A percentile compares a stretch with the other conserved stretches of the same genome.
Conservation (phyloP, 2,113 vertebrate species). For the Collichthys lucidus region DNA sequence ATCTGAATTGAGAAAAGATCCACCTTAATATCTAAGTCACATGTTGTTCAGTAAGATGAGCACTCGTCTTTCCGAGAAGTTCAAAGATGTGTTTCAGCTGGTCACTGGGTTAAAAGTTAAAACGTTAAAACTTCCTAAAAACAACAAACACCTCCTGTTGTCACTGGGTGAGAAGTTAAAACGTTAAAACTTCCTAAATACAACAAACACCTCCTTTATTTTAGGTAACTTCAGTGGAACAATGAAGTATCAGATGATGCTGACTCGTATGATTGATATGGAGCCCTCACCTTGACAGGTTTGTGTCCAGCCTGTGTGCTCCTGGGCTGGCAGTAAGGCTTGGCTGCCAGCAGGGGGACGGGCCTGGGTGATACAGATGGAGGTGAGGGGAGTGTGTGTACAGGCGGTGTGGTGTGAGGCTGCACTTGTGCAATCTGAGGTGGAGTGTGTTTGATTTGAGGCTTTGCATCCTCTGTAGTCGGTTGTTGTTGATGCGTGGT, state of each 20-base stretch:
- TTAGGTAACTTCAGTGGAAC: neutral
- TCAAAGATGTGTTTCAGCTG: neutral
- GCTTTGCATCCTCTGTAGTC: slow-evolving; percentile 61
- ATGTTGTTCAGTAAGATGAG: neutral
- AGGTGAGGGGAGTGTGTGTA: slow-evolving; percentile 72
- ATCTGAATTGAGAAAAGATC: neutral
- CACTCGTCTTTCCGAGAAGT: neutral
- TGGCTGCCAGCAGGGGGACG: slow-evolving; percentile 93
- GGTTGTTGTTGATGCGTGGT: slow-evolving; percentile 59
- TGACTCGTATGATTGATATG: neutral
- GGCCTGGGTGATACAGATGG: slow-evolving; percentile 85
- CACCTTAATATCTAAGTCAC: neutral
- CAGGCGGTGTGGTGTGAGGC: slow-evolving; percentile 61
- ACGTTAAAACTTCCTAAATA: neutral
- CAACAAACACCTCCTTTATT: neutral
- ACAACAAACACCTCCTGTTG: neutral
- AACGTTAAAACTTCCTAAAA: slow-evolving; percentile 1
- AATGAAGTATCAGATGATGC: neutral
- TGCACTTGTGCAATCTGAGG: slow-evolving; percentile 20
- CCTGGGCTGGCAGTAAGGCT: slow-evolving; percentile 93
- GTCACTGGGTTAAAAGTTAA: neutral
- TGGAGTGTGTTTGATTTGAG: slow-evolving; percentile 69
- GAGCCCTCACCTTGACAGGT: slow-evolving; percentile 88
- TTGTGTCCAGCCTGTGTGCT: slow-evolving; percentile 87
- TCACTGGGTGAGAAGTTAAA: slow-evolving; percentile 1